Conservation (phyloP, 1,140 invertebrate genomes). For the Drosophila trapezifrons region DNA sequence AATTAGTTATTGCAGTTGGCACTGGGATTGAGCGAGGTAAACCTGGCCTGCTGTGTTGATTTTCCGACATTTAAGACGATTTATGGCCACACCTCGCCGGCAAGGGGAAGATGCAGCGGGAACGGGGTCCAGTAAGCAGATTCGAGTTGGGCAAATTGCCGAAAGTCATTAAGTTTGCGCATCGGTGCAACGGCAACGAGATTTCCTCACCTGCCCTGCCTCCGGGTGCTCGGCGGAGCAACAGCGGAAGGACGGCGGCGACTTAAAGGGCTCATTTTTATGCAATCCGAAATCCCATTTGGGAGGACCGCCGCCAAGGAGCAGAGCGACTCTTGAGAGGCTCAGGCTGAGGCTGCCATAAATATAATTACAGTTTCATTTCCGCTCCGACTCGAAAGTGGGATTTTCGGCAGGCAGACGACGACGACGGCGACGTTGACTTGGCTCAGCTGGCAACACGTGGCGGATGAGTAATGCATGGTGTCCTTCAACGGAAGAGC, state of each 20-base stretch:
- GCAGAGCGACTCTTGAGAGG: slow-evolving; percentile 6
- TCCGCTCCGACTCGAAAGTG: slow-evolving; percentile 51
- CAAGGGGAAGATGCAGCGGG: slow-evolving; percentile 35
- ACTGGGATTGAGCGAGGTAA: slow-evolving; percentile 8
- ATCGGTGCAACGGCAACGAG: slow-evolving; percentile 56
- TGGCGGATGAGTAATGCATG: slow-evolving; percentile 48
- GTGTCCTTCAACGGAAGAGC: slow-evolving; percentile 1
- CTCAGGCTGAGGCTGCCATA: slow-evolving; percentile 42
- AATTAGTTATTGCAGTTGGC: slow-evolving; percentile 50
- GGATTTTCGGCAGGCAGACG: slow-evolving; percentile 32
- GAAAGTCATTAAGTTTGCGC: slow-evolving; percentile 76
- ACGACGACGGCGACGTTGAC: neutral
- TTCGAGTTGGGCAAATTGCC: slow-evolving; percentile 70
- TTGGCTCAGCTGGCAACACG: slow-evolving; percentile 20
- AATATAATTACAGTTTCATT: slow-evolving; percentile 78
- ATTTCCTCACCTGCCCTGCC: slow-evolving; percentile 44
- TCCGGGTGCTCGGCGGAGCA: too few relatives aligned
- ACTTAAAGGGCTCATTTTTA: slow-evolving; percentile 44
- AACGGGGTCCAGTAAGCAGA: slow-evolving; percentile 22
- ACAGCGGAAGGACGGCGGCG: slow-evolving; percentile 15
- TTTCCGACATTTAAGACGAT: slow-evolving; percentile 67
- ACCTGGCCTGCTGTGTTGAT: slow-evolving; percentile 43
- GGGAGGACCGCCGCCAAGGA: slow-evolving; percentile 3
- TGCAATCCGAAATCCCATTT: slow-evolving; percentile 50
- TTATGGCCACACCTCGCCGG: slow-evolving; percentile 50